Evolutionary conservation across 1,140 invertebrate genomes (phyloP).

Genomic region (Drosophila insularis): DNA sequence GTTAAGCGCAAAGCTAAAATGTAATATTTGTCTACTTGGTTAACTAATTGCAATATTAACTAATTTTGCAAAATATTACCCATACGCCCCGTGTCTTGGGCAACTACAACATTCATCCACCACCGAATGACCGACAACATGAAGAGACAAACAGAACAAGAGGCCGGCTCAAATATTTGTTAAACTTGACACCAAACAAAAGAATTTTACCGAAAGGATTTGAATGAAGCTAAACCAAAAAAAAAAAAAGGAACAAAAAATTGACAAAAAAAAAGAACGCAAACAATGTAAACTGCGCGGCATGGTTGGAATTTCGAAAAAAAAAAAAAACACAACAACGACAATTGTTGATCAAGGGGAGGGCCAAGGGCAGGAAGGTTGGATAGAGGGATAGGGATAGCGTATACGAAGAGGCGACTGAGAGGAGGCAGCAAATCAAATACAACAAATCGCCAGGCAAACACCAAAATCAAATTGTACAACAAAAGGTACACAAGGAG

Average conservation of each 20-base stretch:
- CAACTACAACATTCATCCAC: conserved; percentile 8
- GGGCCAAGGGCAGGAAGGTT: background rate
- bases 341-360: background rate
- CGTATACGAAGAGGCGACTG: conserved; percentile 19
- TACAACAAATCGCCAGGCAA: conserved; percentile 75
- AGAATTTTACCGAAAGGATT: conserved; percentile 82
- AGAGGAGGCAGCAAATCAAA: conserved; percentile 68
- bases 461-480: conserved; percentile 77
- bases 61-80: conserved; percentile 58
- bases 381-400: background rate
- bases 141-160: conserved; percentile 68
- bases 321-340: background rate
- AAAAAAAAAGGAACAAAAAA: conserved; percentile 35
- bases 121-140: conserved; percentile 60
- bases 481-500: conserved; percentile 42
- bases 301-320: conserved; percentile 58
- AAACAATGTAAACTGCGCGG: conserved; percentile 72
- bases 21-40: conserved; percentile 24
- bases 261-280: conserved; percentile 35
- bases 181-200: conserved; percentile 82
- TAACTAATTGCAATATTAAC: conserved; percentile 61
- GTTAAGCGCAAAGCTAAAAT: background rate
- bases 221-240: conserved; percentile 64
- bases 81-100: conserved; percentile 60
- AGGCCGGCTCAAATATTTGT: conserved; percentile 77